Base-by-base conservation (phyloP, 2,888 invertebrate genomes). In the Ecliptopera silaceata region DNA sequence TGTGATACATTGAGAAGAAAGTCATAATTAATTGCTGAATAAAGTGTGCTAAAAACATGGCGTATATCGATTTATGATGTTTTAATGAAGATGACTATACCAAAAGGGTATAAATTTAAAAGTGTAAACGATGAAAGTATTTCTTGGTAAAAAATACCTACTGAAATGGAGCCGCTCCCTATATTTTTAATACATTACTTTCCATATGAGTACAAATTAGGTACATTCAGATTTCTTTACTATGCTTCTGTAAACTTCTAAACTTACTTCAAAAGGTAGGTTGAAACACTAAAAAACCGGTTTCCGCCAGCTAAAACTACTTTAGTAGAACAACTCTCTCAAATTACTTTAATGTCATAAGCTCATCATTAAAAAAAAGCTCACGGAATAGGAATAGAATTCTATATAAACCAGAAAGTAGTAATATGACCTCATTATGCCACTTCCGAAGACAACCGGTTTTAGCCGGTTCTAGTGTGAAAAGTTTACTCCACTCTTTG, bases 381-480 rank as follows among this genome's bases (percentile, higher is more conserved):
- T 22, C 34, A 49, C 48, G 39, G 31, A 45, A 44, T 52, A 53
- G 49, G 12, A 44, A 50, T 38, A 54, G 46, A 17, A 45, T 54
- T 53, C 44, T 36, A 45, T 46, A 53, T 54, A 39, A 49, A 46
- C 46, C 39, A 56, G 41, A 53, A 48, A 36, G 56, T 46, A 53
- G 55, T 39, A 53, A 53, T 52, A 51, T 50, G 59, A 58, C 56
- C 59, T 64, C 59, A 64, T 61, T 65, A 58, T 56, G 26, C 55
- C 54, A 63, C 63, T 68, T 69, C 68, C 66, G 62, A 66, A 48
- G 41, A 36, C 29, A 29, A 69, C 69, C 64, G 56, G 70, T 66
- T 65, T 41, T 57, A 58, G 64, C 67, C 64, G 56, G 70, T 66
- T 65, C 36, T 57, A 61, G 64, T 56, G 65, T 66, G 54, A 66